Evolutionary conservation across 2,113 vertebrate species (phyloP).

Genomic region (Equus przewalskii): DNA sequence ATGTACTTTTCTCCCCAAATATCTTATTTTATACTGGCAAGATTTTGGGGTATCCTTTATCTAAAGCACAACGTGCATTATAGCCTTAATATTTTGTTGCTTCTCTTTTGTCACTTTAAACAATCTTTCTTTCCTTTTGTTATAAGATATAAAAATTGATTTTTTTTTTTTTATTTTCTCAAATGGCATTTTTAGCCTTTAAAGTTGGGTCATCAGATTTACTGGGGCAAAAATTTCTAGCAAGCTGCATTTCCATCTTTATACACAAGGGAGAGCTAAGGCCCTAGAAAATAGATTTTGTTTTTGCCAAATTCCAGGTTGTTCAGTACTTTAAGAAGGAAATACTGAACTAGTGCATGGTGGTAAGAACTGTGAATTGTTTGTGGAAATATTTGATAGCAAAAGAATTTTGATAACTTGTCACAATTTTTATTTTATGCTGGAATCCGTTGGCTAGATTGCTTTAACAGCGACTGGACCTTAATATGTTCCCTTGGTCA

Average conservation of each 20-base stretch:
- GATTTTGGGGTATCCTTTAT: background rate
- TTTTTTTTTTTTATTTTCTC: background rate
- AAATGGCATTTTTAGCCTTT: constrained; percentile 49
- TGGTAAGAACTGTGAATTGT: background rate
- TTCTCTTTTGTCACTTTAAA: constrained; percentile 16
- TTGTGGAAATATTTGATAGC: background rate
- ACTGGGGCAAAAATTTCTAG: constrained; percentile 76
- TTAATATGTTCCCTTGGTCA: background rate
- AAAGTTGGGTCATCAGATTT: constrained; percentile 51
- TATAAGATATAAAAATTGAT: background rate
- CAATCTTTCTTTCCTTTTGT: background rate
- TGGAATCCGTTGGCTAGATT: background rate
- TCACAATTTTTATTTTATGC: constrained; percentile 23
- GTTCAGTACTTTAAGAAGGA: background rate
- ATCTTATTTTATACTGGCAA: background rate
- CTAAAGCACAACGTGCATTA: background rate
- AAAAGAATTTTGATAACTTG: constrained; percentile 37
- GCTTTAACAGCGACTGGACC: background rate
- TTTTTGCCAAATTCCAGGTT: constrained; percentile 69
- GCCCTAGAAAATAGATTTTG: constrained; percentile 78
- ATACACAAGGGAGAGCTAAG: constrained; percentile 86
- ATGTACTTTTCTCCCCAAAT: background rate
- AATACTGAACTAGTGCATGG: background rate
- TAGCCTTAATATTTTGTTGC: background rate
- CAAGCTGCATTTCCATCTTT: constrained; percentile 84